Evolutionary conservation across 2,113 vertebrate species (phyloP).

Genomic region (Rhinoptilus africanus): DNA sequence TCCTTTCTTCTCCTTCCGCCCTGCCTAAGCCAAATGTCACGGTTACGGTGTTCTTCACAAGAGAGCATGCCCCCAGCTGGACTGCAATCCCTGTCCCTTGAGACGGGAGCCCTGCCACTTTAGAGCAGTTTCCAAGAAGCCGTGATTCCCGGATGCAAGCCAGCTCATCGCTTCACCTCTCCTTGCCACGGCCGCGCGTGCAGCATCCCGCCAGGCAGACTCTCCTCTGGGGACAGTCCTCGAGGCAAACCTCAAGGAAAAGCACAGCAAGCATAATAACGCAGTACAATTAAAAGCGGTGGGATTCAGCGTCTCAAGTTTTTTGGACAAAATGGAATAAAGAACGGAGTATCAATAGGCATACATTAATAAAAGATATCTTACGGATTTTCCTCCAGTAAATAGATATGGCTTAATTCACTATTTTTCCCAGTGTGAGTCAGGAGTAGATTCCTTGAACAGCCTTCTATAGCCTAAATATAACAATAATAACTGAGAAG

Average conservation of each 20-base stretch:
- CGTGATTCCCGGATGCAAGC: accelerated
- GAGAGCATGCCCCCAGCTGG: neutral
- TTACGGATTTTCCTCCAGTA: neutral
- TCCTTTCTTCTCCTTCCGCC: neutral
- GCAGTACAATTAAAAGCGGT: neutral
- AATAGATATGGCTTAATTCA: neutral
- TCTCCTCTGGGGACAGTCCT: neutral
- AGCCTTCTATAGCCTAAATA: neutral
- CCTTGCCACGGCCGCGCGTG: accelerated
- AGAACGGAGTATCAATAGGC: neutral
- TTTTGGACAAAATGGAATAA: neutral
- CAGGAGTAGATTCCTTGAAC: neutral
- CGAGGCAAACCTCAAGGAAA: neutral
- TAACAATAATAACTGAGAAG: neutral
- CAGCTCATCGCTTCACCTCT: neutral
- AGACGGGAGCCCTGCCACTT: neutral
- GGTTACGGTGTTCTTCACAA: accelerated
- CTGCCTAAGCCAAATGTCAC: neutral
- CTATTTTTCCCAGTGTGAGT: neutral
- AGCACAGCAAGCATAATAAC: neutral
- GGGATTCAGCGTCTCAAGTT: neutral
- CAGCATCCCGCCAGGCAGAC: neutral
- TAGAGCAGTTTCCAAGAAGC: neutral
- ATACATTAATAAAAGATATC: neutral
- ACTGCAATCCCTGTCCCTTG: too few species aligned